A percentile compares a stretch with the other conserved stretches of the same genome.
Conservation (phyloP, 53 echinoderm and acorn worm species). For the Antedon mediterranea region DNA sequence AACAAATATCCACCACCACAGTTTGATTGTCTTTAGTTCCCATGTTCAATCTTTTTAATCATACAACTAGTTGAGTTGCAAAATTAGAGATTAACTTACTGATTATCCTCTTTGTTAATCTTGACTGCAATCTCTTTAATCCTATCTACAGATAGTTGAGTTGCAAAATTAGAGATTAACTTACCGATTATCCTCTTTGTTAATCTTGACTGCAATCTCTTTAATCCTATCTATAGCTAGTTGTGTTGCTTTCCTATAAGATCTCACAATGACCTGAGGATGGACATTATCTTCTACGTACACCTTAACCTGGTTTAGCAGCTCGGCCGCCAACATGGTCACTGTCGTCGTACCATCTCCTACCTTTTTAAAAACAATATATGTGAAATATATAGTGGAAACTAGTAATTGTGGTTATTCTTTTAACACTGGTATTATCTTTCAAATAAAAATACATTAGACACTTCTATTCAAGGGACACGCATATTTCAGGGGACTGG, state of each 20-base stretch:
- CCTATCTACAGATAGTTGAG: too few species aligned
- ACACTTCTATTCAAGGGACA: too few species aligned
- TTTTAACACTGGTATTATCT: too few species aligned
- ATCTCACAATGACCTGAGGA: conserved; percentile 88
- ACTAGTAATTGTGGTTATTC: too few species aligned
- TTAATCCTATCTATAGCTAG: conserved; percentile 81
- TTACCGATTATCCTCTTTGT: conserved; percentile 40
- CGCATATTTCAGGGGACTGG: too few species aligned
- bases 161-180: background rate
- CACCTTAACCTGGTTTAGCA: conserved; percentile 80
- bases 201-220: conserved; percentile 53
- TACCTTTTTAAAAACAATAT: conserved; percentile 26
- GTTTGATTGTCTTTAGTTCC: too few species aligned
- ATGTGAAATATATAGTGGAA: too few species aligned
- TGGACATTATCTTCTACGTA: conserved; percentile 88
- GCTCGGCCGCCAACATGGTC: conserved; percentile 82
- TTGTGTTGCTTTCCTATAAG: conserved; percentile 90
- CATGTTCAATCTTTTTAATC: too few species aligned
- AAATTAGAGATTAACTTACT: conserved; percentile 15
- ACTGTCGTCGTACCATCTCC: conserved; percentile 87
- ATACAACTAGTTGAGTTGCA: too few species aligned
- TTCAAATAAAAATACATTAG: too few species aligned
- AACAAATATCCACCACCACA: too few species aligned
- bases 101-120: conserved; percentile 35
- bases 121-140: conserved; percentile 13